phyloP scores from a whole-genome alignment of 2,113 vertebrate genomes.

The Phoxinus phoxinus region DNA sequence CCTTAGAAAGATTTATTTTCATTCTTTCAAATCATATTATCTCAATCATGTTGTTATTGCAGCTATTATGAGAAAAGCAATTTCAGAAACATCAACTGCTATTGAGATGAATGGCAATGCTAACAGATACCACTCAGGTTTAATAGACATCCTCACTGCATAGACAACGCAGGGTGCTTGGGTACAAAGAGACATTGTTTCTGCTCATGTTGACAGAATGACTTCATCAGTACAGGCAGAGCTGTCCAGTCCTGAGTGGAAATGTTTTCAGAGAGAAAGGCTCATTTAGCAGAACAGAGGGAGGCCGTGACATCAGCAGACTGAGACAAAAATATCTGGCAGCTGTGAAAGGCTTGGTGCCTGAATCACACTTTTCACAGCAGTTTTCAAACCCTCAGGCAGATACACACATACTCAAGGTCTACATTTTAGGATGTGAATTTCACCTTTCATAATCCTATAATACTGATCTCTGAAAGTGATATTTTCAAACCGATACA shows the following conservation, averaged over 20 bases:
- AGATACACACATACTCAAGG: background rate
- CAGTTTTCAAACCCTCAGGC: constrained; percentile 16
- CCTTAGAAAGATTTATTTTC: background rate
- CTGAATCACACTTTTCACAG: constrained; percentile 10
- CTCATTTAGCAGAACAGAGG: constrained; percentile 49
- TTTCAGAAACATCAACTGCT: background rate
- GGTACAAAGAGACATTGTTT: constrained; percentile 12
- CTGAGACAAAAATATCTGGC: constrained; percentile 56
- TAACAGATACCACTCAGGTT: background rate
- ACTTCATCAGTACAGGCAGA: constrained; percentile 54
- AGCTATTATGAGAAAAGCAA: background rate
- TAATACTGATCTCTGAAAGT: background rate
- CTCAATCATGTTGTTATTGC: background rate
- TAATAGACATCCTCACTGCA: background rate
- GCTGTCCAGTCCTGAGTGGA: constrained; percentile 53
- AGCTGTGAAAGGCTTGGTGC: constrained; percentile 33
- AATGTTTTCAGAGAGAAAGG: constrained; percentile 47
- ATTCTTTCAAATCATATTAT: background rate
- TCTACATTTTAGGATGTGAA: background rate
- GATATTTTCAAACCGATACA: background rate
- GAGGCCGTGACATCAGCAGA: constrained; percentile 51
- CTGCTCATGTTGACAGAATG: constrained; percentile 53
- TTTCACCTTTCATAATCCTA: background rate
- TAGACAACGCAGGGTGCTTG: background rate
- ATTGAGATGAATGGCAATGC: background rate